Conservation (phyloP, 2,797 vertebrate species). For the Melanotaenia maccullochi region DNA sequence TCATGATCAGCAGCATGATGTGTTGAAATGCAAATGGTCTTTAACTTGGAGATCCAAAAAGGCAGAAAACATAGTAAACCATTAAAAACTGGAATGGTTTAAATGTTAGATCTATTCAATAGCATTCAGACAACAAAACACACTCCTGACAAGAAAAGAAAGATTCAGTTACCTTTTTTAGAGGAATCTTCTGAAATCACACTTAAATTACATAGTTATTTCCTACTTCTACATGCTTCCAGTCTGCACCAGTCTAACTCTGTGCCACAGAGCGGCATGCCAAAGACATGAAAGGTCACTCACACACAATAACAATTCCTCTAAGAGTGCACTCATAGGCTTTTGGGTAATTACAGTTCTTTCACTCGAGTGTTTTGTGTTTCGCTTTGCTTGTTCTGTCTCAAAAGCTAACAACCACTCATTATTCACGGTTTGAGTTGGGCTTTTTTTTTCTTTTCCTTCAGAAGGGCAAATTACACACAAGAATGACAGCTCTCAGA, state of each 20-base stretch:
- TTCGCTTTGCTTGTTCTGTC: conserved; percentile 86
- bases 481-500: conserved; percentile 86
- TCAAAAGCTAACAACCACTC: conserved; percentile 87
- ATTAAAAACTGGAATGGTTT: conserved; percentile 5
- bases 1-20: conserved; percentile 61
- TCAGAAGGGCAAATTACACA: conserved; percentile 81
- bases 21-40: conserved; percentile 55
- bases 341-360: conserved; percentile 87
- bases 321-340: conserved; percentile 83
- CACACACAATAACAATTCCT: conserved; percentile 82
- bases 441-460: conserved; percentile 50
- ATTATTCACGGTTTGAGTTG: conserved; percentile 86
- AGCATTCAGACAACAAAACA: background rate
- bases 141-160: conserved; percentile 21
- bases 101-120: conserved; percentile 12
- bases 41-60: conserved; percentile 8
- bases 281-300: conserved; percentile 85
- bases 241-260: conserved; percentile 62
- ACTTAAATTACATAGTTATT: conserved; percentile 54
- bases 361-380: conserved; percentile 86
- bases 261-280: conserved; percentile 71
- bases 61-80: background rate
- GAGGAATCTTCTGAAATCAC: conserved; percentile 41
- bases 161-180: conserved; percentile 32
- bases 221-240: conserved; percentile 44